These are phyloP conservation scores for Tyrannus savana DNA, from an alignment of 2,113 vertebrate species.

Conservation along the genomic window DNA sequence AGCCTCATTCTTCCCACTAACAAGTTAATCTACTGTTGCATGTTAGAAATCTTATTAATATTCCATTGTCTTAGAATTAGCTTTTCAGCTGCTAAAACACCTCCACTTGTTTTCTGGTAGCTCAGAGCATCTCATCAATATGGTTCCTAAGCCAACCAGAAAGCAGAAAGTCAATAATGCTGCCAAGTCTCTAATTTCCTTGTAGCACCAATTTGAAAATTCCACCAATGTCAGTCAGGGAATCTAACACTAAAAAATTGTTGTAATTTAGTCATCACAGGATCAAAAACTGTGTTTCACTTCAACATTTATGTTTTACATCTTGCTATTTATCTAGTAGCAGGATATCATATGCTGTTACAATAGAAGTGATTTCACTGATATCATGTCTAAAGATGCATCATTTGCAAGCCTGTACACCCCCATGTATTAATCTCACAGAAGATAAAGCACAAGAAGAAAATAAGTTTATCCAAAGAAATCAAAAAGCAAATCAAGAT, in stretches of 20 bases:
- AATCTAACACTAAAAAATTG: neutral
- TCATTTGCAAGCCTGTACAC: neutral
- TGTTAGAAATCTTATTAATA: slow-evolving; percentile 12
- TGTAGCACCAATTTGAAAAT: neutral
- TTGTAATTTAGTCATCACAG: neutral
- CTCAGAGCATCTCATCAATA: slow-evolving; percentile 13
- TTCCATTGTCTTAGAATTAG: slow-evolving; percentile 22
- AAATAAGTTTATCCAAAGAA: neutral
- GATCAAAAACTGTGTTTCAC: neutral
- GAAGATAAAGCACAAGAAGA: neutral
- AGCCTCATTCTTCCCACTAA: neutral
- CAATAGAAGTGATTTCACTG: neutral
- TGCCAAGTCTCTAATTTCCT: neutral
- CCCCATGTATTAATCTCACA: neutral
- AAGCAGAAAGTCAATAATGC: neutral
- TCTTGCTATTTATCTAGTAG: neutral
- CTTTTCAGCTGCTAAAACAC: neutral
- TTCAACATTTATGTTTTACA: neutral
- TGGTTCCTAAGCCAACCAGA: neutral
- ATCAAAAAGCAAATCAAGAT: neutral
- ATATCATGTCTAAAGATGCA: neutral
- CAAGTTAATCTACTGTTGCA: neutral
- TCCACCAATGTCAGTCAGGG: neutral
- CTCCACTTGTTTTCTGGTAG: neutral
- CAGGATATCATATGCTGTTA: neutral